Evolutionary conservation across 1,140 invertebrate genomes (phyloP).

Genomic region (Chrysoperla carnea): DNA sequence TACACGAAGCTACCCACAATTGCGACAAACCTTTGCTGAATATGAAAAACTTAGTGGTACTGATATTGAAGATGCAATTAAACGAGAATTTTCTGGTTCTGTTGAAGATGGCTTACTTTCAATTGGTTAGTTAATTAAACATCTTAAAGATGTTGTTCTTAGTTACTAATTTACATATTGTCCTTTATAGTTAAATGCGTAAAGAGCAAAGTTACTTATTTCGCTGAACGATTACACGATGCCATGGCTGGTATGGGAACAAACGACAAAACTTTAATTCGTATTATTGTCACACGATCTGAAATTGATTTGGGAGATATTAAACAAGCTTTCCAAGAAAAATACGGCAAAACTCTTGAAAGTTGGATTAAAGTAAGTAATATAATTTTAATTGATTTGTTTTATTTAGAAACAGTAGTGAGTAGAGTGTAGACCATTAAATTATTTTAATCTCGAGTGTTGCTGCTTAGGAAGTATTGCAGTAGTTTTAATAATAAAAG

Average conservation of each 20-base stretch:
- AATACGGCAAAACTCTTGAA: slow-evolving; percentile 69
- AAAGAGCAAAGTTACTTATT: slow-evolving; percentile 81
- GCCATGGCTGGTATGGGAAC: slow-evolving; percentile 82
- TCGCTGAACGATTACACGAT: slow-evolving; percentile 77
- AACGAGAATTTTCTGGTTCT: slow-evolving; percentile 73
- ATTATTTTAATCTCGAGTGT: not conserved
- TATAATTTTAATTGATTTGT: slow-evolving; percentile 5
- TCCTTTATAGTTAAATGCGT: slow-evolving; percentile 60
- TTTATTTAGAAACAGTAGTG: not conserved
- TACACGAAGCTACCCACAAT: slow-evolving; percentile 61
- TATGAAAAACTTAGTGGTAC: slow-evolving; percentile 58
- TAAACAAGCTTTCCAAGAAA: slow-evolving; percentile 71
- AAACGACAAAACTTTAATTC: slow-evolving; percentile 75
- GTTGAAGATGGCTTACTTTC: slow-evolving; percentile 70
- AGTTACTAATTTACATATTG: slow-evolving; percentile 1
- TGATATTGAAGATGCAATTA: slow-evolving; percentile 71
- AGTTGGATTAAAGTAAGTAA: slow-evolving; percentile 64
- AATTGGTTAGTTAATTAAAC: slow-evolving; percentile 42
- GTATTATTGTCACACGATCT: slow-evolving; percentile 75
- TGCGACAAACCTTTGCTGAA: slow-evolving; percentile 64
- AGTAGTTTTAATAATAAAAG: too few relatives aligned
- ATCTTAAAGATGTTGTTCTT: not conserved
- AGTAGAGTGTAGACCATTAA: not conserved
- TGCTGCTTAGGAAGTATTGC: not conserved
- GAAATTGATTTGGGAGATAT: slow-evolving; percentile 87